Base-by-base conservation (phyloP, 2,113 vertebrate genomes). In the Synodontis membranacea region DNA sequence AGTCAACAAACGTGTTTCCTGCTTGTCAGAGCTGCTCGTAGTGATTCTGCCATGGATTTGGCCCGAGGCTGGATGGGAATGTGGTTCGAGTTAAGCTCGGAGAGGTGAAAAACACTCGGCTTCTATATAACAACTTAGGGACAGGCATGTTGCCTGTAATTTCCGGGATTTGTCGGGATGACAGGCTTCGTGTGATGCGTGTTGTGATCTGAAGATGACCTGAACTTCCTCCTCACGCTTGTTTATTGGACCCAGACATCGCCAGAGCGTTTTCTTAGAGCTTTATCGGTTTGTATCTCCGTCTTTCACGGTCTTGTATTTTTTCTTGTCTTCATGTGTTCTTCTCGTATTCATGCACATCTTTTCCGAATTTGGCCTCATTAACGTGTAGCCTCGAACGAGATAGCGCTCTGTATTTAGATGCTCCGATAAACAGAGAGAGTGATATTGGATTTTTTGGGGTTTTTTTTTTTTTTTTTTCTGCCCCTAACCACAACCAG, bases 71-170 rank as follows among this genome's bases (percentile, higher is more conserved):
- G 91, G 79, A 28, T 17, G 79, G 74, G 56, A 54, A 88, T 90
- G 87, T 93, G 93, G 92, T 94, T 93, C 89, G 50, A 92, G 91
- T 94, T 94, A 91, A 74, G 58, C 88, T 88, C 82, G 62, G 80
- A 81, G 87, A 92, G 89, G 88, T 89, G 23, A 78, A 54, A 64
- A 79, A 60, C 58, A 64, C 76, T 88, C 80, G 12, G 75, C 89
- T 91, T 92, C 89, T 92, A 74, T 82, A 88, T 88, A 89, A 90
- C 87, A 88, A 75, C 80, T 84, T 86, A 86, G 86, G 78, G 90
- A 91, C 88, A 89, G 89, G 52, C n/a, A 46, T 83, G 89, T 86
- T 91, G 75, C 46, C 15, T 86, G 89, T 88, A 68, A 93, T 93
- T 93, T 94, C 92, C 92, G 91, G 88, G 21, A 87, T 66, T 85